phyloP scores from a whole-genome alignment of 2,113 vertebrate genomes.

The Oophaga pumilio region DNA sequence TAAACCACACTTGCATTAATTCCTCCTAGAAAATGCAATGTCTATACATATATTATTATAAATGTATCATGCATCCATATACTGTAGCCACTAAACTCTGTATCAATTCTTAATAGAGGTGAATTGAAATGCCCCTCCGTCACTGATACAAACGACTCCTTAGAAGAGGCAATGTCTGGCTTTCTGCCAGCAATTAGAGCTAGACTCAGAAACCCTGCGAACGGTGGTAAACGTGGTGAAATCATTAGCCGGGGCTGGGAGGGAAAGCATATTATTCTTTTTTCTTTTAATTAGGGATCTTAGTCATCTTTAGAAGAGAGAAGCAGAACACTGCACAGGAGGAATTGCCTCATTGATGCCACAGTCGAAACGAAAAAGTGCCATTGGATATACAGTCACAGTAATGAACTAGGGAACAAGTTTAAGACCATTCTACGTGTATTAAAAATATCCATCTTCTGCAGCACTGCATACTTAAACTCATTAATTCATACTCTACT shows the following conservation, averaged over 20 bases:
- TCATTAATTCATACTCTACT: constrained; percentile 20
- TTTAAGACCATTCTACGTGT: not conserved
- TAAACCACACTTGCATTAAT: not conserved
- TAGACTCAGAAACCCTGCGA: constrained; percentile 52
- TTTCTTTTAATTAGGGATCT: constrained; percentile 58
- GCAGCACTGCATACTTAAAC: not conserved
- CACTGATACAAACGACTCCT: constrained; percentile 17
- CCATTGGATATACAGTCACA: constrained; percentile 31
- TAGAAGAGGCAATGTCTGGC: constrained; percentile 47
- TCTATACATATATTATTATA: not conserved
- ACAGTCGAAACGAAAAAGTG: constrained; percentile 42
- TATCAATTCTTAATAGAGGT: constrained; percentile 37
- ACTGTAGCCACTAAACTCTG: not conserved
- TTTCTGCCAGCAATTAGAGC: constrained; percentile 55
- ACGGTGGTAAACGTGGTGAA: constrained; percentile 46
- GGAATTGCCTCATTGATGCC: constrained; percentile 37
- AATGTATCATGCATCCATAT: not conserved
- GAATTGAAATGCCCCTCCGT: constrained; percentile 26
- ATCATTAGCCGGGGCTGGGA: constrained; percentile 55
- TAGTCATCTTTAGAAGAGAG: constrained; percentile 55
- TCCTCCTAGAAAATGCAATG: not conserved
- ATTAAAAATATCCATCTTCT: constrained; percentile 11
- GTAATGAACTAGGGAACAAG: constrained; percentile 47
- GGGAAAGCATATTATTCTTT: constrained; percentile 55
- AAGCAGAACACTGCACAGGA: constrained; percentile 51